These are phyloP conservation scores for Bhutanitis thaidina DNA, from an alignment of 2,888 invertebrate genomes.

Conservation along the genomic window DNA sequence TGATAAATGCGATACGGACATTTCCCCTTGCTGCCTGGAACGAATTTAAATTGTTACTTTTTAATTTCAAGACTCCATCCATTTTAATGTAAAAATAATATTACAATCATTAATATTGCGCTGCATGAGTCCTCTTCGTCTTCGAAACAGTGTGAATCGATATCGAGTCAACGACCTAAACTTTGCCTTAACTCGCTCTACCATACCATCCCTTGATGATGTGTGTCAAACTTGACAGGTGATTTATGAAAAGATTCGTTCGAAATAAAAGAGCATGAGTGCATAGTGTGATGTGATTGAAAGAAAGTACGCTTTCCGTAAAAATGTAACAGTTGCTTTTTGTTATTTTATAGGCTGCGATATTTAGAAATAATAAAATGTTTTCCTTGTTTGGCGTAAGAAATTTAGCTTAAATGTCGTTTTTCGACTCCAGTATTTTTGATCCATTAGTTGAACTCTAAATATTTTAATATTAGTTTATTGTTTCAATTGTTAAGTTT, in stretches of 20 bases:
- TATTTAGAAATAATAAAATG: no score
- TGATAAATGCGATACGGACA: constrained; percentile 3
- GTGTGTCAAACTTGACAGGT: background rate
- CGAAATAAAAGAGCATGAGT: background rate
- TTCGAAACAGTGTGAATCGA: background rate
- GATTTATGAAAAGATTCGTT: background rate
- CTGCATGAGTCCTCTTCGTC: background rate
- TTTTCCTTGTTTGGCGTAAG: no score
- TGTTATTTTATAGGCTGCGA: no score
- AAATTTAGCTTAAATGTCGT: no score
- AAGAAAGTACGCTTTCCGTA: no score
- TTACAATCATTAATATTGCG: background rate
- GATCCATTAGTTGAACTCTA: no score
- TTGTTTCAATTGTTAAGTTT: no score
- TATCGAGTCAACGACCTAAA: background rate
- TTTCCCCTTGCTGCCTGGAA: constrained; percentile 10
- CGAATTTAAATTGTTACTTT: background rate
- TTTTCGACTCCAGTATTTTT: no score
- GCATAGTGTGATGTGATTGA: no score
- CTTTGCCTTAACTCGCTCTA: background rate
- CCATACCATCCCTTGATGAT: no score
- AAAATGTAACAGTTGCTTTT: no score
- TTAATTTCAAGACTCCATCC: background rate
- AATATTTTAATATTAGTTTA: no score
- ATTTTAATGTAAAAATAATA: background rate